Evolutionary conservation across 2,888 invertebrate species (phyloP).

Genomic region (Drosophila falleni): DNA sequence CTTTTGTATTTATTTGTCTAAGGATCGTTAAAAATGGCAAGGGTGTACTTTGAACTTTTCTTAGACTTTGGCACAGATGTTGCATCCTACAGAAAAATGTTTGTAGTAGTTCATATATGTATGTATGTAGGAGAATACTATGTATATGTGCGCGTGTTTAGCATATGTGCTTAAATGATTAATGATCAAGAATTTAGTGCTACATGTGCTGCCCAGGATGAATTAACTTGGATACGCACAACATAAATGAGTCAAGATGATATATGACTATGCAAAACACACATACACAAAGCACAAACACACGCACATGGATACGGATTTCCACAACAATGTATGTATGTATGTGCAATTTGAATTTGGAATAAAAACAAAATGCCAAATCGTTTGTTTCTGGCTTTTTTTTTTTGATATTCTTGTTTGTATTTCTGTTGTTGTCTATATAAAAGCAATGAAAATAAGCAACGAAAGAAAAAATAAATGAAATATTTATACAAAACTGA

Average conservation of each 20-base stretch:
- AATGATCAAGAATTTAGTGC: slow-evolving; percentile 46
- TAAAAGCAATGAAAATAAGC: slow-evolving; percentile 29
- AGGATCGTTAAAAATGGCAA: slow-evolving; percentile 32
- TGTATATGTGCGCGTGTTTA: neutral
- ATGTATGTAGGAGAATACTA: neutral
- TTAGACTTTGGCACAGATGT: neutral
- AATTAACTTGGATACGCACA: slow-evolving; percentile 6
- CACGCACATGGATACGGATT: slow-evolving; percentile 6
- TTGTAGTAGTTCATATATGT: neutral
- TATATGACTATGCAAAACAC: slow-evolving; percentile 30
- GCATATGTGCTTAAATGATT: slow-evolving; percentile 44
- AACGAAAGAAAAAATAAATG: neutral
- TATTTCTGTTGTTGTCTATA: neutral
- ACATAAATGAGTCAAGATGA: slow-evolving; percentile 32
- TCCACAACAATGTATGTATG: slow-evolving; percentile 13
- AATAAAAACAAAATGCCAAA: slow-evolving; percentile 24
- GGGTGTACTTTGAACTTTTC: slow-evolving; percentile 38
- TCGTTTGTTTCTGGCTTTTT: neutral
- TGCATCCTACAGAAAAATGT: neutral
- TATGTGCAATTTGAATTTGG: slow-evolving; percentile 30
- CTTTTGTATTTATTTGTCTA: slow-evolving; percentile 37
- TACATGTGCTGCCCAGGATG: slow-evolving; percentile 43
- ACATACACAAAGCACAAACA: slow-evolving; percentile 10
- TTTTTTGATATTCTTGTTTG: neutral
- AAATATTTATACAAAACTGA: neutral